phyloP scores from a whole-genome alignment of 2,113 vertebrate genomes.

The Alectura lathami region DNA sequence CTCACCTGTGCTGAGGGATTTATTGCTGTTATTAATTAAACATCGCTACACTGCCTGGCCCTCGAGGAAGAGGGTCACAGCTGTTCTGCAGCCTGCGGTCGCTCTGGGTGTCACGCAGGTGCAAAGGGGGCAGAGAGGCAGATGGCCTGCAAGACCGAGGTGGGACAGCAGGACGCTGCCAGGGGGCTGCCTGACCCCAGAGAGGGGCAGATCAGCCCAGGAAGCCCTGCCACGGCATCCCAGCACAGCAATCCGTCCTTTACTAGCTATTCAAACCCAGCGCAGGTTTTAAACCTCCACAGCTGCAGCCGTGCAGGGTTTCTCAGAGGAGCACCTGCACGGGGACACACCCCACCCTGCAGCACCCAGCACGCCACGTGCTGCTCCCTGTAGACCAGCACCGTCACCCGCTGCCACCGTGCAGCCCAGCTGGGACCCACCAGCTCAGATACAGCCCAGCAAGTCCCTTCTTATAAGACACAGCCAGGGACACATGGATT shows the following conservation, averaged over 20 bases:
- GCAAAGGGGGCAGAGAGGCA: not conserved
- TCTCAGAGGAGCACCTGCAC: rapidly evolving
- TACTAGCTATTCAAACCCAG: not conserved
- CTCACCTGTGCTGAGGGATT: not conserved
- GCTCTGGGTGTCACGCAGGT: not conserved
- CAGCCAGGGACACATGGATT: not conserved
- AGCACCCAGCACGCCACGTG: rapidly evolving
- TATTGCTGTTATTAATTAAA: not conserved
- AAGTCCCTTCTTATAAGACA: rapidly evolving
- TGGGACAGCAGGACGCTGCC: not conserved
- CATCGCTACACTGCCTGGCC: not conserved
- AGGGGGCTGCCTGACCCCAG: not conserved
- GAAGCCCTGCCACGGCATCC: no score
- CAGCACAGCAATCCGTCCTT: no score
- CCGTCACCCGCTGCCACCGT: rapidly evolving
- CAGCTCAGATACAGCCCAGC: not conserved
- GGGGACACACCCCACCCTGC: rapidly evolving
- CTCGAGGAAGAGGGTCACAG: rapidly evolving
- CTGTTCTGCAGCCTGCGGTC: not conserved
- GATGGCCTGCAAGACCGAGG: not conserved
- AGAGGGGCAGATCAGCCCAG: not conserved
- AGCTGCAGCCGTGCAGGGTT: not conserved
- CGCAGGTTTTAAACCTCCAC: rapidly evolving
- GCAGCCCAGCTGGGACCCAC: rapidly evolving
- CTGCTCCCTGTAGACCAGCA: not conserved